These are phyloP conservation scores for Irena cyanogastra DNA, from an alignment of 2,113 vertebrate genomes.

Conservation along the genomic window DNA sequence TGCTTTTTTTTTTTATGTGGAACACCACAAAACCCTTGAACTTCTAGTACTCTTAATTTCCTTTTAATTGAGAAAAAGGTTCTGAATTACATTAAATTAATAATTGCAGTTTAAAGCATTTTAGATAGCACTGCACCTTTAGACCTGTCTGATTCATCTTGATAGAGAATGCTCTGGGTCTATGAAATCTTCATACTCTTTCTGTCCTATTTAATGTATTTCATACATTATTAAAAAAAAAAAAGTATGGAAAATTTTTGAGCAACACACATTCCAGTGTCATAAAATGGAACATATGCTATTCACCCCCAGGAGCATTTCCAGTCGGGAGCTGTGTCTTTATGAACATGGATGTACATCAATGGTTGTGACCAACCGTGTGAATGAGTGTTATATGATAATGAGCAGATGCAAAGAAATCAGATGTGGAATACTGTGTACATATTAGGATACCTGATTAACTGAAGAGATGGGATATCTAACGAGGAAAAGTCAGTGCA, in stretches of 20 bases:
- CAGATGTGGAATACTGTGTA: neutral
- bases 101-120: constrained; percentile 25
- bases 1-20: neutral
- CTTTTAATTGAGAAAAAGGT: constrained; percentile 41
- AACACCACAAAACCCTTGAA: neutral
- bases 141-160: neutral
- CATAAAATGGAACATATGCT: neutral
- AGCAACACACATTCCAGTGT: neutral
- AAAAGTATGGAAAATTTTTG: neutral
- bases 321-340: neutral
- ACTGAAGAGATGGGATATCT: neutral
- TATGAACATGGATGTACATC: neutral
- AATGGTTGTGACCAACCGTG: neutral
- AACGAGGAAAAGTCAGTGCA: neutral
- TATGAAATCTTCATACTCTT: neutral
- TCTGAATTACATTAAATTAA: constrained; percentile 36
- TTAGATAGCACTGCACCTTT: neutral
- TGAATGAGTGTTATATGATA: neutral
- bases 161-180: neutral
- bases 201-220: neutral
- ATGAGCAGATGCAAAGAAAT: neutral
- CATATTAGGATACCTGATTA: neutral
- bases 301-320: neutral
- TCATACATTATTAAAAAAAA: neutral
- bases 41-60: constrained; percentile 6